Base-by-base conservation (phyloP, 2,113 vertebrate genomes). In the Cariama cristata region DNA sequence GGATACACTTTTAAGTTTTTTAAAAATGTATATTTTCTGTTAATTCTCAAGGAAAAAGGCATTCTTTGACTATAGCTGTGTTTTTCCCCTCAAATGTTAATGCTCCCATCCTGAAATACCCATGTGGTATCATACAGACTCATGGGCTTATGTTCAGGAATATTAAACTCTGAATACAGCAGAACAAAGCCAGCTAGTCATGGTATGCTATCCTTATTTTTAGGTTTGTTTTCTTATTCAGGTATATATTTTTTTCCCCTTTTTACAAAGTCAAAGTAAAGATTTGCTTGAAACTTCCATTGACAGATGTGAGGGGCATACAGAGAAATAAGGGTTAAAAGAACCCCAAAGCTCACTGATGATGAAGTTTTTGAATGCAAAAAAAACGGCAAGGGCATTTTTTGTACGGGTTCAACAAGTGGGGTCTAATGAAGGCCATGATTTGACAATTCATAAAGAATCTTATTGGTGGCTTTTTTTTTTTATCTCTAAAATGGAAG, bases 361-460 rank as follows among this genome's bases (percentile, higher is more conserved):
- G 30, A 64, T 69, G 33, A 55, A 9, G 17, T 53, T 76, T 49
- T 68, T 80, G 79, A 68, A 60, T 26, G 32, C 14, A n/a, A n/a
- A n/a, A n/a, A n/a, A n/a, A n/a, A 20, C 23, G 47, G 15, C 12
- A 88, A 45, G 24, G 59, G n/a, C 0, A 0, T 12, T 26, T 45
- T 44, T 52, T 42, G 18, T 47, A 11, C 24, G 79, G 58, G 73
- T 79, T 50, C 42, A 91, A 6, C 63, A 66, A 56, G 30, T 33
- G 32, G 72, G 58, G 81, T 89, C 22, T 81, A 60, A 83, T 3
- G 42, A 77, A 69, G 52, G 33, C 77, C 23, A 5, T 35, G 89
- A 81, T 95, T 87, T 97, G 95, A 93, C 64, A 88, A 62, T 53
- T 69, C 35, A 3, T 19, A 17, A 71, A 53, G 86, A 89, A 49